These are phyloP conservation scores for Drosophila varians DNA, from an alignment of 1,140 invertebrate genomes.

Conservation along the genomic window DNA sequence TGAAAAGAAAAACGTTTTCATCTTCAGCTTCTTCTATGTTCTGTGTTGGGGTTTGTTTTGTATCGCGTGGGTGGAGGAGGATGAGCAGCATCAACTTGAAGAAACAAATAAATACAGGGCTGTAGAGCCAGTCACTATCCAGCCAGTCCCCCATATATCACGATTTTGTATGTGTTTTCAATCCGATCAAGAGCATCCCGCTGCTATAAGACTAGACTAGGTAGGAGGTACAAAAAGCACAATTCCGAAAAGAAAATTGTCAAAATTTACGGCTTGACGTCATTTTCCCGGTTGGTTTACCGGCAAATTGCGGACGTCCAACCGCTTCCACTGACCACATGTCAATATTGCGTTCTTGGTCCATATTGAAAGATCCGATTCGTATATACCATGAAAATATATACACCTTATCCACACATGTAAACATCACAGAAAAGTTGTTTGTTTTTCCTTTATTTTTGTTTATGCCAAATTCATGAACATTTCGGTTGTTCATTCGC, in stretches of 20 bases:
- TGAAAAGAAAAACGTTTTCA: slow-evolving; percentile 54
- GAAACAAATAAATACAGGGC: slow-evolving; percentile 64
- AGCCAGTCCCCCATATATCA: slow-evolving; percentile 53
- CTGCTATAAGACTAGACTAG: slow-evolving; percentile 4
- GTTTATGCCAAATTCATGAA: slow-evolving; percentile 72
- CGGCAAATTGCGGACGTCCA: slow-evolving; percentile 10
- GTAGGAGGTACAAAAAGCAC: slow-evolving; percentile 9
- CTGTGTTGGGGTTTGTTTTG: slow-evolving; percentile 38
- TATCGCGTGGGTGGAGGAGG: slow-evolving; percentile 54
- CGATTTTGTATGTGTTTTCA: slow-evolving; percentile 62
- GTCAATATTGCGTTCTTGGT: slow-evolving; percentile 72
- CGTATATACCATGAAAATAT: slow-evolving; percentile 6
- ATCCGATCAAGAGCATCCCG: slow-evolving; percentile 48
- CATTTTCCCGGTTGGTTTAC: slow-evolving; percentile 48
- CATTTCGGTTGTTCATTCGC: slow-evolving; percentile 30
- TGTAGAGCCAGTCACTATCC: slow-evolving; percentile 12
- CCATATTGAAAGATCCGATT: slow-evolving; percentile 42
- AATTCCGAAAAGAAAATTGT: slow-evolving; percentile 36
- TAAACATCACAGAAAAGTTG: slow-evolving; percentile 35
- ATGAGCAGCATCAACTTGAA: slow-evolving; percentile 57
- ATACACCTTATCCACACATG: background rate
- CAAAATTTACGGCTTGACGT: slow-evolving; percentile 78
- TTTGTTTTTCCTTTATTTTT: slow-evolving; percentile 67
- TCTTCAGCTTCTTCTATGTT: slow-evolving; percentile 2
- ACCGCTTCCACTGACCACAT: slow-evolving; percentile 48